These are phyloP conservation scores for Eucera pruinosa DNA, from an alignment of 2,888 invertebrate species.

Conservation along the genomic window DNA sequence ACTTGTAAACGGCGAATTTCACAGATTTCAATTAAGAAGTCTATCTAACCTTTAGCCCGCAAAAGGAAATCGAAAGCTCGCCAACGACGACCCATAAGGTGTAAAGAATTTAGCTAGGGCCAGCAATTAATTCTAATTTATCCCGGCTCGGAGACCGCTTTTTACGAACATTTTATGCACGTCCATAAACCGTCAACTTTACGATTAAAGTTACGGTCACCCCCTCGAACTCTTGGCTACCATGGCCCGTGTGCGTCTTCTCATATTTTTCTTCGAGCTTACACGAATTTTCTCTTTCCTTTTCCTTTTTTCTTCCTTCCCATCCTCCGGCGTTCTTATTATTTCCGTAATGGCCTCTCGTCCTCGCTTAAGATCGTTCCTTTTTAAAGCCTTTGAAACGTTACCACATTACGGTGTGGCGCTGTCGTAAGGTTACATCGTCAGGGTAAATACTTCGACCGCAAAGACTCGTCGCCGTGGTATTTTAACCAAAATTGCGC, in stretches of 20 bases:
- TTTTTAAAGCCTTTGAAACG: constrained; percentile 42
- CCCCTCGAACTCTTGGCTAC: neutral
- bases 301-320: too few relatives aligned
- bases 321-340: constrained; percentile 16
- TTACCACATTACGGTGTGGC: constrained; percentile 39
- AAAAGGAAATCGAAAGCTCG: neutral
- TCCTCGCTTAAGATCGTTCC: constrained; percentile 33
- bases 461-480: constrained; percentile 49
- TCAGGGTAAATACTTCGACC: constrained; percentile 63
- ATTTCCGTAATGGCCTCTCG: constrained; percentile 33
- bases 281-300: constrained; percentile 27
- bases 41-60: neutral
- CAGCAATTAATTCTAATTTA: constrained; percentile 55
- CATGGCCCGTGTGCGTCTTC: constrained; percentile 1
- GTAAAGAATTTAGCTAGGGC: constrained; percentile 11
- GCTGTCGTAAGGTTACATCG: constrained; percentile 58
- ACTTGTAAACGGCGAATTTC: neutral
- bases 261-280: constrained; percentile 46
- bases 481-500: constrained; percentile 62
- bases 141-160: constrained; percentile 1
- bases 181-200: constrained; percentile 52
- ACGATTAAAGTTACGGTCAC: constrained; percentile 56
- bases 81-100: neutral
- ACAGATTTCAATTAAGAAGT: neutral
- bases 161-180: constrained; percentile 48